A percentile compares a stretch with the other conserved stretches of the same genome.
Conservation (phyloP, 35 echinoderm and acorn worm genomes). For the Amphiura filiformis region DNA sequence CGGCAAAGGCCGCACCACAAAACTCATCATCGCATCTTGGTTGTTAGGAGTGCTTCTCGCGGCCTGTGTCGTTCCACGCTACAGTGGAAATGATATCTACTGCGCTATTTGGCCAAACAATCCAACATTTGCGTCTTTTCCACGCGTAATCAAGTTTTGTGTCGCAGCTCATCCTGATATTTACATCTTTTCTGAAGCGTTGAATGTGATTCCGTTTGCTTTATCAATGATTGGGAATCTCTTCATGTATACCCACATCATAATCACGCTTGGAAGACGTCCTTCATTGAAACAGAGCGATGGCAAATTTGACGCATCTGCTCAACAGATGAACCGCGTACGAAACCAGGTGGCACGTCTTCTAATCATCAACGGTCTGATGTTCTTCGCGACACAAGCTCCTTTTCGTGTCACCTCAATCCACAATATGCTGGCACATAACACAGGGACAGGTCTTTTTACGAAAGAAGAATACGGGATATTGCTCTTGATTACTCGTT, state of each 20-base stretch:
- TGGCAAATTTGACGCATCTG: neutral
- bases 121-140: slow-evolving; percentile 11
- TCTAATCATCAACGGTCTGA: slow-evolving; percentile 73
- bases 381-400: slow-evolving; percentile 74
- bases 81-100: neutral
- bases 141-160: slow-evolving; percentile 1
- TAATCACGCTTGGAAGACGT: slow-evolving; percentile 35
- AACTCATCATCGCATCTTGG: no score
- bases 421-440: slow-evolving; percentile 22
- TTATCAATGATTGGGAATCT: slow-evolving; percentile 50
- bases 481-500: slow-evolving; percentile 44
- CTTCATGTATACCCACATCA: slow-evolving; percentile 65
- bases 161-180: neutral
- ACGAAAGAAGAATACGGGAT: slow-evolving; percentile 5
- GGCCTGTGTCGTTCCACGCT: neutral
- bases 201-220: slow-evolving; percentile 40
- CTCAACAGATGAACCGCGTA: slow-evolving; percentile 25
- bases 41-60: slow-evolving; percentile 37
- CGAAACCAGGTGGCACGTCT: slow-evolving; percentile 80
- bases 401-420: slow-evolving; percentile 76
- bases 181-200: neutral
- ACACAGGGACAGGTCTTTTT: neutral
- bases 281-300: neutral
- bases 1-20: no score
- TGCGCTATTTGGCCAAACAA: slow-evolving; percentile 40